Evolutionary conservation across 1,140 invertebrate genomes (phyloP).

Genomic region (Antheraea pernyi): DNA sequence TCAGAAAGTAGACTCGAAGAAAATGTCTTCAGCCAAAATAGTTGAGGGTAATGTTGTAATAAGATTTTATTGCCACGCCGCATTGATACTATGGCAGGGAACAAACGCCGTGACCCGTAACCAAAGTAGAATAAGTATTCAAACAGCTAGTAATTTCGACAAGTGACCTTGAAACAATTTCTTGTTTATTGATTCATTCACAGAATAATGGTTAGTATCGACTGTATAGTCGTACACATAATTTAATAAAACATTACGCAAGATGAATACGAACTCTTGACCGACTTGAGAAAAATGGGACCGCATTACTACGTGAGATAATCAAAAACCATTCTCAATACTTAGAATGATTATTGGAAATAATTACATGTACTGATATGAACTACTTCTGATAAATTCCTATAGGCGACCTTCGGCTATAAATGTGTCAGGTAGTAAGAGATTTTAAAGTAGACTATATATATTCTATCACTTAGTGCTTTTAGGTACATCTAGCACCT

Average conservation of each 20-base stretch:
- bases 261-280: slow-evolving; percentile 57
- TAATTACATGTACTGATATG: not conserved
- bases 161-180: slow-evolving; percentile 2
- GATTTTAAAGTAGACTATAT: too few species aligned
- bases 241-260: slow-evolving; percentile 42
- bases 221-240: slow-evolving; percentile 5
- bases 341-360: not conserved
- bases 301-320: slow-evolving; percentile 43
- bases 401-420: too few species aligned
- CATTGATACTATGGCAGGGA: not conserved
- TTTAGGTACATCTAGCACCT: too few species aligned
- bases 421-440: too few species aligned
- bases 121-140: not conserved
- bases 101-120: not conserved
- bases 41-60: not conserved
- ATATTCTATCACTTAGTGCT: too few species aligned
- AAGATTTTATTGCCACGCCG: not conserved
- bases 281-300: slow-evolving; percentile 67
- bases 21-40: not conserved
- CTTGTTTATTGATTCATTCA: slow-evolving; percentile 35
- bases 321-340: not conserved
- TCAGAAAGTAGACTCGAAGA: not conserved
- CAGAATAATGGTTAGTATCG: slow-evolving; percentile 25
- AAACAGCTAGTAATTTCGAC: not conserved
- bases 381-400: not conserved